Evolutionary conservation across 1,140 invertebrate genomes (phyloP), one percentile per base, ranked within the genome.

Genomic region (Apis laboriosa): DNA sequence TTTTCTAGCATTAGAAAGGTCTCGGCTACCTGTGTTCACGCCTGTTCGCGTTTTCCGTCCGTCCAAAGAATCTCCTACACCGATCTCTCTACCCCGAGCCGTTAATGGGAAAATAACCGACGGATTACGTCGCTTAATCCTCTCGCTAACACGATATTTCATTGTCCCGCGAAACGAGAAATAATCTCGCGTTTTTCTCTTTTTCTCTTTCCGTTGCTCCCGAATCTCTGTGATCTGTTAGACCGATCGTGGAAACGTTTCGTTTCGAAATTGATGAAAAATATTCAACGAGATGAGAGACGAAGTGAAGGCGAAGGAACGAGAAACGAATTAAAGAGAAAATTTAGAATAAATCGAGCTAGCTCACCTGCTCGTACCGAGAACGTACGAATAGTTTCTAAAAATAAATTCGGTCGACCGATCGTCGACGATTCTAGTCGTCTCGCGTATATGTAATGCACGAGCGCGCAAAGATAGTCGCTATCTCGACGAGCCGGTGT

Each of bases 11-110:
- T 94, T 94, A 93, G 84, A 55, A 63, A 66, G 85, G 80, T 80
- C 79, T 77, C 77, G 43, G 92, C 93, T 93, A 94, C 93, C 93
- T 93, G 92, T 93, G 90, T 93, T 92, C 92, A 91, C 92, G 91
- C 89, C 90, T 90, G 90, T 92, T 88, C 87, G 86, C 86, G 81
- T 60, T 84, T 82, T 72, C 71, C 61, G 63, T 0, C 71, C 61
- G 63, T 0, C 61, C 43, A 28, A 21, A 81, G 85, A 93, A 93
- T 93, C 90, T 92, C 67, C 21, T 74, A 64, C 77, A 71, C 88
- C 87, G 83, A 93, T 92, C 91, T 87, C 51, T 51, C 68, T 12
- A 19, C 19, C 68, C n/a, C 55, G 63, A 5, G 72, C 63, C 64
- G 70, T 84, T 89, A 89, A 89, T 89, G 88, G 87, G 79, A 53